phyloP scores from a whole-genome alignment of 2,797 vertebrate species.

The Hephaestus fuliginosus region DNA sequence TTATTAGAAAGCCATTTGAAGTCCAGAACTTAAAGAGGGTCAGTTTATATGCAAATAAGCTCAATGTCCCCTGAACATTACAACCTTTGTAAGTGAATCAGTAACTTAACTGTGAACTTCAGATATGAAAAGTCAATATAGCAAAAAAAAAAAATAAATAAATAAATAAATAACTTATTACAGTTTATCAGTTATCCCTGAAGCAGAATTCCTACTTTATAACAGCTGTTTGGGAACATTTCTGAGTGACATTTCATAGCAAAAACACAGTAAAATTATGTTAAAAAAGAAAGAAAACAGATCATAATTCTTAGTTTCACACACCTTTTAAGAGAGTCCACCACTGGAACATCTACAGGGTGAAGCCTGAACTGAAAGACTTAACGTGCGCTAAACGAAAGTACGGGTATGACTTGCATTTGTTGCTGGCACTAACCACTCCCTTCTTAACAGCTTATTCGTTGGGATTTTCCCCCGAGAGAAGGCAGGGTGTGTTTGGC shows the following conservation, averaged over 20 bases:
- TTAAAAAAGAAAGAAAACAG: not conserved
- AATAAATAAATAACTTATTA: too few relatives aligned
- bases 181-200: too few relatives aligned
- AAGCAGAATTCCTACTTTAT: not conserved
- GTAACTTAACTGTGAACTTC: not conserved
- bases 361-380: not conserved
- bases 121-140: not conserved
- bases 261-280: not conserved
- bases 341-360: not conserved
- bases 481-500: not conserved
- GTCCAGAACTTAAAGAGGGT: not conserved
- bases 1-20: not conserved
- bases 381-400: not conserved
- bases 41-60: constrained; percentile 40
- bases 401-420: not conserved
- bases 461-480: not conserved
- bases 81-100: not conserved
- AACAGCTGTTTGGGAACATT: not conserved
- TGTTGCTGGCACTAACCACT: constrained; percentile 20
- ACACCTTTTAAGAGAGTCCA: not conserved
- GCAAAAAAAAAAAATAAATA: not conserved
- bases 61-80: not conserved
- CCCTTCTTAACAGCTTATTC: constrained; percentile 2
- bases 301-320: not conserved
- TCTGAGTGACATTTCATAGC: too few relatives aligned